Evolutionary conservation across 2,113 vertebrate genomes (phyloP), one percentile per base, ranked within the genome.

Genomic region (Okapia johnstoni): DNA sequence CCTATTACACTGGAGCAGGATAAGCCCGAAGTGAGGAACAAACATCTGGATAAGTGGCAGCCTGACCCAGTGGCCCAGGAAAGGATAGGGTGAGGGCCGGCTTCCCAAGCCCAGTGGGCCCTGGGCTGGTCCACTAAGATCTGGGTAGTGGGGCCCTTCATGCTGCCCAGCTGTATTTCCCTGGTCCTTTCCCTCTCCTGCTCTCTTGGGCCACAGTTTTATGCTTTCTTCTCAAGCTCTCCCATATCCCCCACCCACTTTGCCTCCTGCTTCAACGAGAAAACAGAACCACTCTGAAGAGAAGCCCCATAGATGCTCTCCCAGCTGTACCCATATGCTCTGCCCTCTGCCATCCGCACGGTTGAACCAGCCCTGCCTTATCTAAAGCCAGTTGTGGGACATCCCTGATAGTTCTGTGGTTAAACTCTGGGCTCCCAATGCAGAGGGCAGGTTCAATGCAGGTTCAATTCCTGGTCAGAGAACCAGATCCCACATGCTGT

Each of bases 61-160:
- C 33, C 63, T 43, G 80, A 4, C 23, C 52, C 46, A 8, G 83
- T 26, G 33, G 46, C 9, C 25, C 21, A 46, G 61, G 13, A 61
- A 23, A 85, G 50, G 63, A n/a, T 17, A 6, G 48, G 57, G 17
- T 6, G 0, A 43, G 4, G 2, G 30, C 30, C 1, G 2, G 93
- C 50, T 58, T 61, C 33, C 43, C n/a, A 0, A 6, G 2, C 25
- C 6, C 3, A 30, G 6, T 0, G 40, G 58, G 23, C 23, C 48
- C 21, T 23, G 60, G 16, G 40, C n/a, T 28, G 66, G 43, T 46
- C 16, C 26, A 9, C 19, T 36, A 33, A n/a, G 79, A 81, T 48
- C 12, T 2, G 2, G 16, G 6, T 0, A 12, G 43, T 0, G 1
- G 33, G 28, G 33, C 25, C 46, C 36, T 94, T 21, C 6, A 15